These are phyloP conservation scores for Carapus acus DNA, from an alignment of 2,797 vertebrate genomes.

Conservation along the genomic window DNA sequence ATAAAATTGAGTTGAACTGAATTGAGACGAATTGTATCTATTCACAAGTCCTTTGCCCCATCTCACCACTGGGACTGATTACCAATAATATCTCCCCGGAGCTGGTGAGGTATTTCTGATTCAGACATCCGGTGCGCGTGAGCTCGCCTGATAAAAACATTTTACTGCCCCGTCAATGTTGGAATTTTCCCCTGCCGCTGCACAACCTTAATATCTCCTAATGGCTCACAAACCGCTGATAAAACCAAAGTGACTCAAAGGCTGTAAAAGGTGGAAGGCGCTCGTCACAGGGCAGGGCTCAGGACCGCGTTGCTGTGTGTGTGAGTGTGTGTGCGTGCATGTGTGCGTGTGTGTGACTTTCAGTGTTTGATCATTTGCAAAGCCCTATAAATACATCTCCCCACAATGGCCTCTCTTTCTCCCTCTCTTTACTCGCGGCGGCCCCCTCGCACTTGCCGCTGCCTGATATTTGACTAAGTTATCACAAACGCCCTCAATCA, in stretches of 20 bases:
- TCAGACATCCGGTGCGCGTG: too few relatives aligned
- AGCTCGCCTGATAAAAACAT: too few relatives aligned
- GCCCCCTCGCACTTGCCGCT: neutral
- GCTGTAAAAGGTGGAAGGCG: slow-evolving; percentile 16
- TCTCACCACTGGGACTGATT: too few relatives aligned
- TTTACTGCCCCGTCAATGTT: too few relatives aligned
- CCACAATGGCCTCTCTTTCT: neutral
- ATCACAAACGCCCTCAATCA: slow-evolving; percentile 2
- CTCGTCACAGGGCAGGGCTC: neutral
- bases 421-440: neutral
- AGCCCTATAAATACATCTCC: too few relatives aligned
- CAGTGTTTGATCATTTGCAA: slow-evolving; percentile 3
- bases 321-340: slow-evolving; percentile 3
- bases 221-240: neutral
- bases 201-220: neutral
- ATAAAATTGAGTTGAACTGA: too few relatives aligned
- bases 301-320: neutral
- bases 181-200: neutral
- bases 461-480: slow-evolving; percentile 8
- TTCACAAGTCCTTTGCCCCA: too few relatives aligned
- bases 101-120: too few relatives aligned
- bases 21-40: too few relatives aligned
- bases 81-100: too few relatives aligned
- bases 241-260: neutral
- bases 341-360: too few relatives aligned